Base-by-base conservation (phyloP, 2,888 invertebrate species). In the Drosophila colorata region DNA sequence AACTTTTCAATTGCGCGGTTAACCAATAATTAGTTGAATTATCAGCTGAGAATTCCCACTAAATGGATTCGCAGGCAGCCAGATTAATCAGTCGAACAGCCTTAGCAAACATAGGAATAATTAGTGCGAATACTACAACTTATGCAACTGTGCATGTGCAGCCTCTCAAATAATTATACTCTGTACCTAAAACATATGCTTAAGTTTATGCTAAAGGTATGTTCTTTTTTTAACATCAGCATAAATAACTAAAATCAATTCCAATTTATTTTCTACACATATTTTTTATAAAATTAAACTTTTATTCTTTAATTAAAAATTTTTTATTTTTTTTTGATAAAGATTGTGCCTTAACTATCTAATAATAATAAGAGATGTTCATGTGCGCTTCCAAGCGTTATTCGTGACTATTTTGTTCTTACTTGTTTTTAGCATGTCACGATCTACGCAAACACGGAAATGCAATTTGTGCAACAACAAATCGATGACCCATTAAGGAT, bases 11-110 rank as follows among this genome's bases (percentile, higher is more conserved):
- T 38, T 33, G 49, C 43, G 37, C 20, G 20, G 13, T 41, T 47
- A 43, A 51, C 60, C 31, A 61, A 40, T 35, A 46, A 49, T 69
- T 37, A 59, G 35, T 47, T 47, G 16, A 43, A 33, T 47, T 63
- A 70, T 79, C 65, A 63, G 20, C 67, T 31, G n/a, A 3, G 37
- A 63, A 6, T 13, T 5, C 31, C 8, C 8, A n/a, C 13, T 8
- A 38, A 43, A 44, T 33, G 58, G 25, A 52, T 64, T 38, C 43
- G 11, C 33, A 44, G 55, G 28, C 56, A 53, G 47, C 14, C 11
- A 23, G 44, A 33, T 20, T 52, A 41, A 59, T 44, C 33, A 48
- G 16, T 11, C 31, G n/a, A 47, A 16, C 13, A 46, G 28, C 8
- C 9, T 9, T 20, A 20, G 16, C 13, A 38, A n/a, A 31, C 35